Percentiles rank a stretch among this genome's conserved stretches.
Evolutionary conservation across 53 echinoderm and acorn worm species (phyloP).

Genomic region (Holothuria scabra): DNA sequence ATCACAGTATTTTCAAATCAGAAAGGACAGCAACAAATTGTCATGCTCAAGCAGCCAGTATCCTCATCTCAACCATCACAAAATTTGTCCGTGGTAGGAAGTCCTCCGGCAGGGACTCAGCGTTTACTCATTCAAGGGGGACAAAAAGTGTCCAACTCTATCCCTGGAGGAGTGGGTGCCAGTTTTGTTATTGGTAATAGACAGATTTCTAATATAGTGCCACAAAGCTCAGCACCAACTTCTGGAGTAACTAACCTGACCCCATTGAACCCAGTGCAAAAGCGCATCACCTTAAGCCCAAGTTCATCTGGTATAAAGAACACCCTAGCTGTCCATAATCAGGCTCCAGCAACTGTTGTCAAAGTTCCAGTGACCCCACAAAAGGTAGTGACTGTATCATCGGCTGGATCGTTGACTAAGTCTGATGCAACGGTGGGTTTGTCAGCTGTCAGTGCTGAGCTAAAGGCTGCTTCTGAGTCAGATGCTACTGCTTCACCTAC

Average conservation of each 20-base stretch:
- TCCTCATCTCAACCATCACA: slow-evolving; percentile 10
- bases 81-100: slow-evolving; percentile 10
- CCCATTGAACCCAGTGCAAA: slow-evolving; percentile 11
- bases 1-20: slow-evolving; percentile 26
- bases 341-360: not conserved
- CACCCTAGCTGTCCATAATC: slow-evolving; percentile 9
- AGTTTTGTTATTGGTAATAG: slow-evolving; percentile 37
- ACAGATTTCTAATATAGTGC: slow-evolving; percentile 42
- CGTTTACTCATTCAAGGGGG: slow-evolving; percentile 26
- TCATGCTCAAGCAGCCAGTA: not conserved
- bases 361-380: not conserved
- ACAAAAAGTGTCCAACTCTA: slow-evolving; percentile 13
- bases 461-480: slow-evolving; percentile 17
- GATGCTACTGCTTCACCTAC: not conserved
- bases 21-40: slow-evolving; percentile 32
- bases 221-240: not conserved
- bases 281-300: slow-evolving; percentile 43
- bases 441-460: slow-evolving; percentile 25
- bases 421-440: not conserved
- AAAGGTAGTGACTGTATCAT: not conserved
- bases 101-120: slow-evolving; percentile 37
- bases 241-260: not conserved
- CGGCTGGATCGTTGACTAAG: not conserved
- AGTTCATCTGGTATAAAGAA: slow-evolving; percentile 14
- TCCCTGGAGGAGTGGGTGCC: slow-evolving; percentile 28